A percentile compares a stretch with the other conserved stretches of the same genome.
Evolutionary conservation across 2,113 vertebrate species (phyloP).

Genomic region (Pteruthius melanotis): DNA sequence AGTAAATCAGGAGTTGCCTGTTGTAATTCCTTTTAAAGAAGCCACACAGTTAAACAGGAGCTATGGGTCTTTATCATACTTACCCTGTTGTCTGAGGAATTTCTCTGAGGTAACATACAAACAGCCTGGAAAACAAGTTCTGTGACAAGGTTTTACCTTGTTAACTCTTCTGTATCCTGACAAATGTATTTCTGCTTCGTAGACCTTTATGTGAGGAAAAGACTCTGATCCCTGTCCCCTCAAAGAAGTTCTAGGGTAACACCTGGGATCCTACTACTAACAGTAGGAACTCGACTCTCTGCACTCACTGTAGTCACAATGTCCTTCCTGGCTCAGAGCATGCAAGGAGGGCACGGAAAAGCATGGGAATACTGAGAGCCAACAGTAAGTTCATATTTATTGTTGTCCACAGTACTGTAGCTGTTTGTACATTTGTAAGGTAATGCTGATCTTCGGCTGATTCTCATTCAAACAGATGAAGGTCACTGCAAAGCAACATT

Average conservation of each 20-base stretch:
- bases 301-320: too few relatives aligned
- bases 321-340: not conserved
- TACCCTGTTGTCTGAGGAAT: not conserved
- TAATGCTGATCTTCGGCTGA: not conserved
- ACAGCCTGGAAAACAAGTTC: not conserved
- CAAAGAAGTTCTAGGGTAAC: not conserved
- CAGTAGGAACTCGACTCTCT: not conserved
- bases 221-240: too few relatives aligned
- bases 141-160: not conserved
- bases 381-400: not conserved
- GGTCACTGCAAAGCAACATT: slow-evolving; percentile 11
- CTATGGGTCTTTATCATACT: not conserved
- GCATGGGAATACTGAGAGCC: not conserved
- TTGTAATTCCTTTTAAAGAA: not conserved
- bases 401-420: not conserved
- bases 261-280: not conserved
- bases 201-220: not conserved
- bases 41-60: not conserved
- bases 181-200: not conserved
- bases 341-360: not conserved
- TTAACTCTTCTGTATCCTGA: not conserved
- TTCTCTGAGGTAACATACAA: not conserved
- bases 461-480: not conserved
- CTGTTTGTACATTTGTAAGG: not conserved
- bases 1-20: not conserved